Evolutionary conservation across 2,888 invertebrate genomes (phyloP), one percentile per base, ranked within the genome.

Genomic region (Pammene aurita): DNA sequence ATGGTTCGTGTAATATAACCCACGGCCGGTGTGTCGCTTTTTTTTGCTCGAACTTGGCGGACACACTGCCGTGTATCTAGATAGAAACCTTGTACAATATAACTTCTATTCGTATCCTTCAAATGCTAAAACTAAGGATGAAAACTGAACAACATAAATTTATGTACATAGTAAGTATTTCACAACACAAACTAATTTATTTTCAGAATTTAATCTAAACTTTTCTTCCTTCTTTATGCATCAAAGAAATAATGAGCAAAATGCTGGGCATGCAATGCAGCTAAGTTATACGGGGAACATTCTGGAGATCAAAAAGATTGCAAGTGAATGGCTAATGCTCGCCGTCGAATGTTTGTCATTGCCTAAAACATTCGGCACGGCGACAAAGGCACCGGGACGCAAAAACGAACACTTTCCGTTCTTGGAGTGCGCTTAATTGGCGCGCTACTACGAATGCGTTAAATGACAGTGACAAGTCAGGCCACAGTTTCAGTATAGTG

Each of bases 351-450:
- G 81, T 84, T 85, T 85, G 82, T 77, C 83, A 83, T 86, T 76
- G 80, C 76, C 81, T 75, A 81, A 84, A 83, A 83, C 79, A 78
- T 84, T 85, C 89, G 87, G 88, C 81, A 76, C 73, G 73, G 78
- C 26, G 42, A 85, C 88, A 89, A 89, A 90, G 89, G 80, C 76
- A 79, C 78, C 78, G 72, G 74, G 74, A 76, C 71, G 77, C 85
- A 89, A 89, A 90, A 90, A 90, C 83, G 77, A 83, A 78, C 75
- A 80, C 78, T 78, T 76, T 75, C 81, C 82, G 77, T 84, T 84
- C 84, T 81, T 76, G 79, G 81, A 82, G 81, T 81, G 82, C 80
- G 78, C 84, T 87, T 88, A 87, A 90, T 89, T 89, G 87, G 85
- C 81, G 76, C 75, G 76, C 76, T 76, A 78, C 74, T 62, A 69